Base-by-base conservation (phyloP, 2,113 vertebrate species). In the Epinephelus moara region DNA sequence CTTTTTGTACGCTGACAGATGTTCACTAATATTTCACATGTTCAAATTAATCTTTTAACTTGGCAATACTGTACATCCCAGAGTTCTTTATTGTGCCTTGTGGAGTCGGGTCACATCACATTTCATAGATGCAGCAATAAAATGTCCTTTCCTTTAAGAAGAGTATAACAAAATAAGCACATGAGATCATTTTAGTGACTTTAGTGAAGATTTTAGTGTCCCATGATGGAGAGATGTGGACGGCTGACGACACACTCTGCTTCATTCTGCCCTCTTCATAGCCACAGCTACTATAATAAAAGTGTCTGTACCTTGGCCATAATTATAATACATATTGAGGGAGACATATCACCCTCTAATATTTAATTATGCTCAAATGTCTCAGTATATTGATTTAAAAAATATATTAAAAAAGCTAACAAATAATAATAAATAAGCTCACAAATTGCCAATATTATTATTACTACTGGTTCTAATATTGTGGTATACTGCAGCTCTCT, bases 321-420 rank as follows among this genome's bases (percentile, higher is more conserved):
- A 2, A 45, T 12, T 45, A 0, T 1, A 42, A 9, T 10, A 42
- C 1, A 42, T 42, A 42, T 1, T 9, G 6, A 10, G 40, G 40
- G 1, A 10, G 40, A 0, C 1, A 42, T 2, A 42, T 10, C 6
- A 0, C 6, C 40, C 40, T 10, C 1, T 10, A 42, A 10, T 42
- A 42, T 42, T 42, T 9, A 42, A 42, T 1, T 42, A 42, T 42
- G 0, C 9, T 42, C 40, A 30, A 30, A 30, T 4, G 7, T 42
- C 40, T 9, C 10, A 42, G 40, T 42, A 10, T 42, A 42, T 10
- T 45, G 42, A 45, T 45, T 45, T 10, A 45, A 45, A 45, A 45
- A 11, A 11, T 45, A 45, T 2, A 45, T 42, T 2, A 42, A 42
- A 42, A 42, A 9, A 2, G 42, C 42, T 42, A 11, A 8, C 42